These are phyloP conservation scores for Pelosia muscerda DNA, from an alignment of 2,888 invertebrate genomes.

Conservation along the genomic window DNA sequence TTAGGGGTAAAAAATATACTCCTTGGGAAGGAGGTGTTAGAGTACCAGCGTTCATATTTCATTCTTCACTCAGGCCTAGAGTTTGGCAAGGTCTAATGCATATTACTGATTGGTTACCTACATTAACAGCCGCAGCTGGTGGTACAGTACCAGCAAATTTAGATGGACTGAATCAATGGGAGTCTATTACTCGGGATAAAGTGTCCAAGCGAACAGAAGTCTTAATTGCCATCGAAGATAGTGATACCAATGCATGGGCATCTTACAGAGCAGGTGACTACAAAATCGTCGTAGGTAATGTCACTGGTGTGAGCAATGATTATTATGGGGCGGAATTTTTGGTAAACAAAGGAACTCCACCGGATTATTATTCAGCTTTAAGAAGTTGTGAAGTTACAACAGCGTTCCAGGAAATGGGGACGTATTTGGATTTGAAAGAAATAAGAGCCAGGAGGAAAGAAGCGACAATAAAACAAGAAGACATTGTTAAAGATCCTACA, in stretches of 20 bases:
- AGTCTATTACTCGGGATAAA: conserved; percentile 83
- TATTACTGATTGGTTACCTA: conserved; percentile 94
- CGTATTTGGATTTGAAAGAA: conserved; percentile 63
- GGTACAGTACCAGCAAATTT: conserved; percentile 71
- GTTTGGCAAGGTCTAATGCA: conserved; percentile 90
- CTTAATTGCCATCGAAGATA: conserved; percentile 86
- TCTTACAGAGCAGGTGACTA: conserved; percentile 88
- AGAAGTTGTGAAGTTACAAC: conserved; percentile 66
- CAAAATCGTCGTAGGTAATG: conserved; percentile 88
- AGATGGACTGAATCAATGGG: conserved; percentile 91
- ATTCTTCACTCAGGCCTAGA: conserved; percentile 86
- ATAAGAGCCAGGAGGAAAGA: conserved; percentile 65
- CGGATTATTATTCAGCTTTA: conserved; percentile 70
- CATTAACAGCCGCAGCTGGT: conserved; percentile 84
- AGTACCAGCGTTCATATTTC: conserved; percentile 92
- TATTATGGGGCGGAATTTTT: conserved; percentile 75
- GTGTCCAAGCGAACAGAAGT: conserved; percentile 85
- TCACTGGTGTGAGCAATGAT: conserved; percentile 71
- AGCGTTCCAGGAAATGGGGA: conserved; percentile 68
- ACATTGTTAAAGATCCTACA: conserved; percentile 65
- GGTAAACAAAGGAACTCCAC: conserved; percentile 64
- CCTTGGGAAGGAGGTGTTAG: conserved; percentile 95
- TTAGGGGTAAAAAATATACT: conserved; percentile 93
- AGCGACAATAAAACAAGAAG: conserved; percentile 69
- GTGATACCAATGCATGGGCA: conserved; percentile 81